A percentile compares a stretch with the other conserved stretches of the same genome.
Evolutionary conservation across 2,113 vertebrate genomes (phyloP).

Genomic region (Caloenas nicobarica): DNA sequence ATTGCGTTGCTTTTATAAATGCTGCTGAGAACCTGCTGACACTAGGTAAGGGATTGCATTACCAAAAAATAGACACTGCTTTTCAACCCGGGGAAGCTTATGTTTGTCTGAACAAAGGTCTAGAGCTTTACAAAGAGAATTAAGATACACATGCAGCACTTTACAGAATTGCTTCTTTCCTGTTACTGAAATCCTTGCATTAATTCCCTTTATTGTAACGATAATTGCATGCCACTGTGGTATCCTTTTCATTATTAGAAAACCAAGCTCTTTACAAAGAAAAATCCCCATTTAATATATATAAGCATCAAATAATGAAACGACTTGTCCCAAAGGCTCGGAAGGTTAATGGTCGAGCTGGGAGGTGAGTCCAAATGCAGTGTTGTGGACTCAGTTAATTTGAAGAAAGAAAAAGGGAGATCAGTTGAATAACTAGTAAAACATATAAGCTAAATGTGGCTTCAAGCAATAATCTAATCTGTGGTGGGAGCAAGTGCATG

Average conservation of each 20-base stretch:
- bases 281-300: neutral
- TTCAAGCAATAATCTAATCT: neutral
- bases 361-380: neutral
- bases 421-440: neutral
- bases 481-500: neutral
- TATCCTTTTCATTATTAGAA: neutral
- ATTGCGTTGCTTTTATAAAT: conserved; percentile 79
- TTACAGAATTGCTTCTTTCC: neutral
- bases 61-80: neutral
- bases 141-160: too few species aligned
- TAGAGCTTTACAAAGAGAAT: neutral
- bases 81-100: neutral
- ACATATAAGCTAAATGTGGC: neutral
- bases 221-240: neutral
- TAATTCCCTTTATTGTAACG: neutral
- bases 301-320: neutral
- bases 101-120: neutral
- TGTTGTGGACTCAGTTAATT: neutral
- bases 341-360: neutral
- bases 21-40: conserved; percentile 83
- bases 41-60: conserved; percentile 72
- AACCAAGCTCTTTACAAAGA: neutral
- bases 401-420: neutral
- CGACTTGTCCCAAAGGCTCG: neutral
- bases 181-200: neutral